Conservation (phyloP, 2,888 invertebrate genomes). For the Dryobota labecula region DNA sequence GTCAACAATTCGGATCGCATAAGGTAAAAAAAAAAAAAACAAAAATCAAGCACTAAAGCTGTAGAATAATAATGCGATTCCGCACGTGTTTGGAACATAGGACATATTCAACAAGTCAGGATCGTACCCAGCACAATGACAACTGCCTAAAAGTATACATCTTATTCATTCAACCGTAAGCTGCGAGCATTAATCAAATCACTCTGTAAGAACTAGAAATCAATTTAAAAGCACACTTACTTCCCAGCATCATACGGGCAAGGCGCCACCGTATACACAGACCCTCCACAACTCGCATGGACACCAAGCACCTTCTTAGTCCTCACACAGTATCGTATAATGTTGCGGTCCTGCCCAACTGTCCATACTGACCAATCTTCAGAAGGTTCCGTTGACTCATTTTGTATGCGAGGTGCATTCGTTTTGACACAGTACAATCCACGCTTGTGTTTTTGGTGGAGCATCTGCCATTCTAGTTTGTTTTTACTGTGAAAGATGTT, state of each 20-base stretch:
- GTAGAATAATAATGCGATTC: neutral
- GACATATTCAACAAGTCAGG: neutral
- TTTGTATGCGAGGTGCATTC: constrained; percentile 79
- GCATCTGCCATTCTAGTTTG: constrained; percentile 74
- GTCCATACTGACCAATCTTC: constrained; percentile 89
- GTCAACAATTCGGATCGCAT: neutral
- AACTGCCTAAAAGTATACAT: neutral
- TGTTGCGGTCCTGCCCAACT: constrained; percentile 90
- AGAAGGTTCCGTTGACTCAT: constrained; percentile 8
- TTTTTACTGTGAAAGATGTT: constrained; percentile 75
- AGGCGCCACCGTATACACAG: constrained; percentile 90
- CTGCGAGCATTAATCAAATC: neutral
- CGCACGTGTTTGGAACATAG: neutral
- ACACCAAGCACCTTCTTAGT: constrained; percentile 76
- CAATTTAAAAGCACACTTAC: constrained; percentile 77
- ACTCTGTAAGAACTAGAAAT: neutral
- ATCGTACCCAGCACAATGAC: neutral
- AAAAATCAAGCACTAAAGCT: neutral
- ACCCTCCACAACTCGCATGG: constrained; percentile 92
- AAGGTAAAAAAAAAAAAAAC: neutral
- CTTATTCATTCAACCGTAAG: neutral
- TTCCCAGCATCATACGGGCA: constrained; percentile 93
- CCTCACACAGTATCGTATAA: constrained; percentile 88
- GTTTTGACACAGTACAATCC: constrained; percentile 92
- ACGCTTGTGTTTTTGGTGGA: constrained; percentile 90